A percentile compares a stretch with the other conserved stretches of the same genome.
These are phyloP conservation scores for Galeopsomyia nigrocyanea DNA, from an alignment of 2,888 invertebrate species.

Conservation along the genomic window DNA sequence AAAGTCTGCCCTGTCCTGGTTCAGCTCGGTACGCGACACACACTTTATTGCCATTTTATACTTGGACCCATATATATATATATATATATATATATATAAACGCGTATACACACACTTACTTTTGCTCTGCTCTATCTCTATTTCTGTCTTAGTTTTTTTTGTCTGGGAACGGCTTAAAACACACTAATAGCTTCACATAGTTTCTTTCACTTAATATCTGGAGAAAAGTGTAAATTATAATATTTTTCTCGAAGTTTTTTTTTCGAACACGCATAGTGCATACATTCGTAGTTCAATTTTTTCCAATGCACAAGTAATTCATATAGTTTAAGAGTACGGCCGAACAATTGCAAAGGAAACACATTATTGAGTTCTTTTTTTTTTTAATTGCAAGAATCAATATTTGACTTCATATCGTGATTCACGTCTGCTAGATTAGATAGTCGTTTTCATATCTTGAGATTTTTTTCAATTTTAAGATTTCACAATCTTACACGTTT, in stretches of 20 bases:
- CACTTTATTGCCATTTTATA: constrained; percentile 57
- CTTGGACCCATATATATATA: constrained; percentile 67
- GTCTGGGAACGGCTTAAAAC: not conserved
- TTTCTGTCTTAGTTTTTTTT: not conserved
- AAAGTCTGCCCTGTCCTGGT: constrained; percentile 62
- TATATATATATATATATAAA: constrained; percentile 40
- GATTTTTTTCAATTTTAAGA: not conserved
- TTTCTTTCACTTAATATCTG: constrained; percentile 16
- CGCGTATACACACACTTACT: not conserved
- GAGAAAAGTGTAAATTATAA: constrained; percentile 11
- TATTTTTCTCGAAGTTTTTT: constrained; percentile 7
- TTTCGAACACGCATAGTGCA: not conserved
- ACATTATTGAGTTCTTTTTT: no score
- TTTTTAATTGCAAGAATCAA: no score
- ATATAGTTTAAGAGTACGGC: no score
- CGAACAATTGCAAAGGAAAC: no score
- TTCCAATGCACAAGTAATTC: no score
- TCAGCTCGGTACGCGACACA: constrained; percentile 69
- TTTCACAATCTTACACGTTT: not conserved
- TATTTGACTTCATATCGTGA: not conserved
- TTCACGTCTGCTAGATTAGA: not conserved
- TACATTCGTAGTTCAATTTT: no score
- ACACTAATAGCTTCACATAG: constrained; percentile 17
- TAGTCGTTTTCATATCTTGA: constrained; percentile 1
- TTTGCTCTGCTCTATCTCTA: constrained; percentile 1